A percentile compares a stretch with the other conserved stretches of the same genome.
phyloP scores from a whole-genome alignment of 2,888 invertebrate genomes.

The Prosopocoilus inquinatus region DNA sequence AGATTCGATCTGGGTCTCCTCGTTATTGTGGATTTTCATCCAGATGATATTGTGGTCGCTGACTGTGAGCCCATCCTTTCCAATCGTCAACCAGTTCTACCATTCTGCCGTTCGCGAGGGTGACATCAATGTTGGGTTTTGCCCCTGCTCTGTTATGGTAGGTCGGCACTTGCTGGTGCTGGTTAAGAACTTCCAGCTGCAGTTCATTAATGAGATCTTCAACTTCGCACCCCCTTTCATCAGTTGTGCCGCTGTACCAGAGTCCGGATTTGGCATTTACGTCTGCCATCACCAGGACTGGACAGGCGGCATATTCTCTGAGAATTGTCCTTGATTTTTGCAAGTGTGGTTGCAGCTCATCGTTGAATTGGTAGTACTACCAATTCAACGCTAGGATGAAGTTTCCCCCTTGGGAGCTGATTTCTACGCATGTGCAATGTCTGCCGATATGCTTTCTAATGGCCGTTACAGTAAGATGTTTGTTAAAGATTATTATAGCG shows the following conservation, averaged over 20 bases:
- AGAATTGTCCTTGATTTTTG: neutral
- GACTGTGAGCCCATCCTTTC: neutral
- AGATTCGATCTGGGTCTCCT: neutral
- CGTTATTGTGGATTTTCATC: neutral
- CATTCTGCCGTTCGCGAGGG: constrained; percentile 4
- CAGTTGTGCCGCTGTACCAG: constrained; percentile 6
- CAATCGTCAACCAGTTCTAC: neutral
- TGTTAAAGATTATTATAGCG: neutral
- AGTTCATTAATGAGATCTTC: constrained; percentile 3
- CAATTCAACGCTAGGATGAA: neutral
- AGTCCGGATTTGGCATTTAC: constrained; percentile 14
- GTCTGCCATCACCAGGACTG: constrained; percentile 9
- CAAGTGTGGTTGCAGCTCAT: neutral
- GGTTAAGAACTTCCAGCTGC: neutral
- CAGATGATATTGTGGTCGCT: constrained; percentile 7
- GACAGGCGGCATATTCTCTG: neutral
- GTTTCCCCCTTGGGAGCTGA: neutral
- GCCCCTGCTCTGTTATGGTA: constrained; percentile 7
- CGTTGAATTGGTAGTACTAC: constrained; percentile 10
- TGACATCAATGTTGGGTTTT: constrained; percentile 1
- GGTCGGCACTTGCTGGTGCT: neutral
- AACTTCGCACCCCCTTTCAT: constrained; percentile 8
- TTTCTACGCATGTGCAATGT: neutral
- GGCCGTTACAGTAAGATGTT: neutral
- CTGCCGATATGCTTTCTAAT: neutral